Percentiles rank a stretch among this genome's conserved stretches.
phyloP scores from a whole-genome alignment of 1,140 invertebrate genomes.

The Subanguina moxae region DNA sequence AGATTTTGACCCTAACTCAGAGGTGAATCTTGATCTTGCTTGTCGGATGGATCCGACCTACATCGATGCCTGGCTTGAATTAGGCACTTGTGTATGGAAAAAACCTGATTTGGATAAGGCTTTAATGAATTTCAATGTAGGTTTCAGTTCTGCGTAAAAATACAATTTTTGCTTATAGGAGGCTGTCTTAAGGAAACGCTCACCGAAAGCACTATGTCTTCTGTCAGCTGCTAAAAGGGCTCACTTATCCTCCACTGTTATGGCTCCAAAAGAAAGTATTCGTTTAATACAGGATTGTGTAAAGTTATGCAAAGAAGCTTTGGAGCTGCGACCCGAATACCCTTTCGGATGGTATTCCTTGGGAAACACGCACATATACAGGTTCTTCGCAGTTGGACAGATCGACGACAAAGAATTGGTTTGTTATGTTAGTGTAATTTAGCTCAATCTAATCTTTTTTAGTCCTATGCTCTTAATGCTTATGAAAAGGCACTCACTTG shows the following conservation, averaged over 20 bases:
- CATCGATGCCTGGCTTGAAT: constrained; percentile 32
- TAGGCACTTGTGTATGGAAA: constrained; percentile 30
- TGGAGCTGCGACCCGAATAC: constrained; percentile 21
- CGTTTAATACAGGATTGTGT: constrained; percentile 20
- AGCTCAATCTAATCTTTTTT: constrained; percentile 8
- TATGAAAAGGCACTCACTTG: constrained; percentile 13
- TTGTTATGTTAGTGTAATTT: constrained; percentile 6
- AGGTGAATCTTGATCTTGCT: constrained; percentile 27
- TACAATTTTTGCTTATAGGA: constrained; percentile 15
- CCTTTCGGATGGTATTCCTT: constrained; percentile 31
- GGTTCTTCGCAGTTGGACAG: constrained; percentile 21
- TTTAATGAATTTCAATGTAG: constrained; percentile 26
- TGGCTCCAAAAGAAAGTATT: constrained; percentile 14
- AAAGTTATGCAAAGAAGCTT: constrained; percentile 23
- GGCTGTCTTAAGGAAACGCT: constrained; percentile 12
- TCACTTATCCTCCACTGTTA: constrained; percentile 5
- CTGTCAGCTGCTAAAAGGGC: constrained; percentile 28
- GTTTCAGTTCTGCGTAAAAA: constrained; percentile 1
- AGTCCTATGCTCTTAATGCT: constrained; percentile 14
- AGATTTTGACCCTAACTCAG: constrained; percentile 20
- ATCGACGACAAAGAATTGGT: constrained; percentile 26
- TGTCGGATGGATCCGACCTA: constrained; percentile 29
- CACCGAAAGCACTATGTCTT: constrained; percentile 17
- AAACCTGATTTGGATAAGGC: constrained; percentile 27
- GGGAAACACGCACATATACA: constrained; percentile 24